Conservation (phyloP, 2,113 vertebrate genomes). For the Microtus richardsoni region DNA sequence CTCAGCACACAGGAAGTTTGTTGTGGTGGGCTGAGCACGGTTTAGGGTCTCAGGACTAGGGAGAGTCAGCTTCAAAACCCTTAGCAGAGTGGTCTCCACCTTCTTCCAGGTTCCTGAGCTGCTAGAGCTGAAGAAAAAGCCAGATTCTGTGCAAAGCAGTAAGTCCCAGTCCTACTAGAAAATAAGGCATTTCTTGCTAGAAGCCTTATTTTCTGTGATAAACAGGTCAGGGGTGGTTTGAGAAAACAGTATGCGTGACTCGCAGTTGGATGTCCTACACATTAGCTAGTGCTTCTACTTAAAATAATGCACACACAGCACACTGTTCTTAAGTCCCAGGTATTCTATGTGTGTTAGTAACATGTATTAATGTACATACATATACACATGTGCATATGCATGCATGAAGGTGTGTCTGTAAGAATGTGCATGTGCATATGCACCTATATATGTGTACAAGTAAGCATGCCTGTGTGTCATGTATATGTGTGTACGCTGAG, state of each 20-base stretch:
- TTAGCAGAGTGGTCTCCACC: background rate
- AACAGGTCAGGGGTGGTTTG: background rate
- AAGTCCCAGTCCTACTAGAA: background rate
- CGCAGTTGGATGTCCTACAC: no score
- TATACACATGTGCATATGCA: background rate
- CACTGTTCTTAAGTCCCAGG: background rate
- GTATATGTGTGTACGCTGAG: background rate
- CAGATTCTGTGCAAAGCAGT: background rate
- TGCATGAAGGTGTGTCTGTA: no score
- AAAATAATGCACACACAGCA: background rate
- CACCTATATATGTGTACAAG: background rate
- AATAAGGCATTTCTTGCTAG: background rate
- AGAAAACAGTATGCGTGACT: background rate
- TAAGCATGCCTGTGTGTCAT: background rate
- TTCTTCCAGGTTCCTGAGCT: background rate
- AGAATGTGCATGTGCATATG: background rate
- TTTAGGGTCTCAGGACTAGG: no score
- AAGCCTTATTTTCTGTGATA: background rate
- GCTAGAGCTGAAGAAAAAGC: background rate
- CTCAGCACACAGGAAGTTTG: accelerated
- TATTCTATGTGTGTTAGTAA: no score
- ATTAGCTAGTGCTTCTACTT: background rate
- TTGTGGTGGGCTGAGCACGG: background rate
- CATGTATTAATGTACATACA: background rate
- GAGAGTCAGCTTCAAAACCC: background rate